Evolutionary conservation across 2,888 invertebrate genomes (phyloP), one percentile per base, ranked within the genome.

Genomic region (Merodon equestris): DNA sequence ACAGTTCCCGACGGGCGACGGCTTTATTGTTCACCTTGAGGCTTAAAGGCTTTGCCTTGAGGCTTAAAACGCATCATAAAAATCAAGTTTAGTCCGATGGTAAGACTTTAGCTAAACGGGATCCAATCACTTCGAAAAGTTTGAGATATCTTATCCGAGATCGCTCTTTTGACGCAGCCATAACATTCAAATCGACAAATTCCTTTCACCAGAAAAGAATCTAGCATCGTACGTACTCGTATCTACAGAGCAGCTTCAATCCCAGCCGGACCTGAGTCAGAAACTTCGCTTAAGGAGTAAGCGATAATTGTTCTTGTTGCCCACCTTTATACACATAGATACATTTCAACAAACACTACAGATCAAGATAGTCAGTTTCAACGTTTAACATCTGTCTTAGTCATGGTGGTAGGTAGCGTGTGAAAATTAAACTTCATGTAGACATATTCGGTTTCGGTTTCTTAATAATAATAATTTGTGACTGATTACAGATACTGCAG

Each of bases 381-480:
- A 47, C 36, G 34, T 19, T 17, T 34, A 60, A 53, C 64, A 60
- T 66, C 60, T 56, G 60, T 56, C 13, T 45, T 42, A 36, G 47
- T 18, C 50, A 19, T 27, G 7, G 51, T 51, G 9, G 27, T 19
- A 18, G 34, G 12, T 76, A 66, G 66, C 76, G 76, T 76, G 76
- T 66, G 72, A 76, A 76, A 76, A 72, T 73, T 57, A 60, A 77
- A 61, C 56, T 40, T 13, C n/a, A n/a, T n/a, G n/a, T n/a, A n/a
- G 66, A 66, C 42, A 60, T 72, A 66, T 66, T 53, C 53, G 60
- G 66, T 72, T 76, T 72, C 38, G 60, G 58, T 53, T 34, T 45
- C 57, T 64, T 19, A 40, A 4, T 36, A 12, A 4, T 36, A 12
- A 53, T 40, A 19, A 40, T 17, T 34, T 42, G 13, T 67, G 76